Base-by-base conservation (phyloP, 2,888 invertebrate genomes). In the Leptinotarsa rubiginosa region DNA sequence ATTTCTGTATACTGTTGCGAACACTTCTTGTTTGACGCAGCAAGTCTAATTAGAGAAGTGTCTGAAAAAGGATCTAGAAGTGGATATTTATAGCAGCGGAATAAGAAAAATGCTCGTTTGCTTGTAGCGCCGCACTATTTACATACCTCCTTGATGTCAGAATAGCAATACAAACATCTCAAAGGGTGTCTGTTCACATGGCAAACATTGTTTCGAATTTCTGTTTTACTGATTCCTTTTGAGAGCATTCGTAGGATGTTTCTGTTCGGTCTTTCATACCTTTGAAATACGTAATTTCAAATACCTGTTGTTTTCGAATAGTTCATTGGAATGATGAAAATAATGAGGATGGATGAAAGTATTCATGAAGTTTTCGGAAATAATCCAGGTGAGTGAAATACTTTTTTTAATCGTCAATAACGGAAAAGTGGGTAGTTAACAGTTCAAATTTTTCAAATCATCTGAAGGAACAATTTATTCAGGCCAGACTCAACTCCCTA, bases 11-110 rank as follows among this genome's bases (percentile, higher is more conserved):
- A 10, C 65, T 69, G 69, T 56, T 20, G 54, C 69, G 52, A 73
- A 18, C 62, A 62, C 50, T 59, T 68, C 73, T n/a, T 70, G 67
- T 62, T 76, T 78, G 82, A 75, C 70, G 74, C 69, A 69, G 74
- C 69, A 72, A 71, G 74, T 66, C 72, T 77, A 79, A 81, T 81
- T 80, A 81, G 79, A 77, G 80, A 79, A 62, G 81, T 81, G 80
- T 71, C 80, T 81, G 80, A 78, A 80, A 82, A 80, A 81, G 78
- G 76, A 70, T 66, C 75, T 73, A 64, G 69, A 65, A 41, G 69
- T 77, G 16, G 62, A 41, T 62, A 77, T 77, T 73, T 77, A 75
- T 77, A 77, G 73, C 68, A 49, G 65, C 54, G 47, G 72, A 77
- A 73, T 64, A 59, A 62, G 47, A 70, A 74, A 70, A 73, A 70